phyloP scores from a whole-genome alignment of 2,797 vertebrate species.

The Sebastes umbrosus region DNA sequence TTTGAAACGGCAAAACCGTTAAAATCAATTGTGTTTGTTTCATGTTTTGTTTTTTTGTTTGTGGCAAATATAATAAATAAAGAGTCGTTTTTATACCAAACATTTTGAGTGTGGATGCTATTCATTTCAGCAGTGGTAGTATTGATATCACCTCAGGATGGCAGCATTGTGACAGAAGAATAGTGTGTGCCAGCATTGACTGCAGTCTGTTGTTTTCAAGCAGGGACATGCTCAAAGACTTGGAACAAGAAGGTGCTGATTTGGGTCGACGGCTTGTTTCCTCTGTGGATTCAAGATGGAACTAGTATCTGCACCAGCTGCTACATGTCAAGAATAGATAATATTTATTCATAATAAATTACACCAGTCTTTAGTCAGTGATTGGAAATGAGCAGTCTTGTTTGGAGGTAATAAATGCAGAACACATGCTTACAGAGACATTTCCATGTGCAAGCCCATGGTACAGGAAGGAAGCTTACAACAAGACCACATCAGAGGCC shows the following conservation, averaged over 20 bases:
- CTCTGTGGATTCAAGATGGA: slow-evolving; percentile 16
- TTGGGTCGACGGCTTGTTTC: neutral
- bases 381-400: slow-evolving; percentile 61
- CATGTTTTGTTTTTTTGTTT: neutral
- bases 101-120: neutral
- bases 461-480: slow-evolving; percentile 46
- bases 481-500: slow-evolving; percentile 8
- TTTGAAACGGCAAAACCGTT: neutral
- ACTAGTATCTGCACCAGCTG: slow-evolving; percentile 25
- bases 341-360: slow-evolving; percentile 72
- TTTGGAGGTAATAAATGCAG: slow-evolving; percentile 72
- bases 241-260: neutral
- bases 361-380: slow-evolving; percentile 63
- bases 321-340: slow-evolving; percentile 73
- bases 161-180: slow-evolving; percentile 16
- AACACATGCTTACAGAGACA: slow-evolving; percentile 73
- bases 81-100: neutral
- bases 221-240: neutral
- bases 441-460: slow-evolving; percentile 47
- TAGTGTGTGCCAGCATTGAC: neutral
- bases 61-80: slow-evolving; percentile 29
- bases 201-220: neutral
- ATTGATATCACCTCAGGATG: slow-evolving; percentile 24
- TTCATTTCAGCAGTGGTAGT: neutral
- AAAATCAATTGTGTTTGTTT: neutral